Conservation (phyloP, 2,888 invertebrate species). For the Glaucopsyche alexis region DNA sequence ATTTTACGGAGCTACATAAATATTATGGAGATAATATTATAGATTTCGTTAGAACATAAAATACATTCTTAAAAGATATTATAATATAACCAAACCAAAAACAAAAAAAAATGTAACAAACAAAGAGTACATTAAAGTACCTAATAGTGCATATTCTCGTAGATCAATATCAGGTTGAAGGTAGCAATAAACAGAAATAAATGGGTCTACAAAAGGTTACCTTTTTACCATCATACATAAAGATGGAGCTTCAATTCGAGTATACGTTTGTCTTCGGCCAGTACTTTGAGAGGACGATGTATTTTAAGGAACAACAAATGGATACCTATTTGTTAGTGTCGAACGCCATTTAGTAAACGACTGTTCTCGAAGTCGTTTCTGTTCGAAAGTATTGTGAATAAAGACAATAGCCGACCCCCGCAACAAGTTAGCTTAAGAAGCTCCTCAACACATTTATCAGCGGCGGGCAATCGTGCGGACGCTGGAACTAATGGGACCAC, state of each 20-base stretch:
- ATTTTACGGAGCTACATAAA: neutral
- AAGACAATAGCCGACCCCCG: conserved; percentile 55
- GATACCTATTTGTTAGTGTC: conserved; percentile 56
- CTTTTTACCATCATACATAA: conserved; percentile 24
- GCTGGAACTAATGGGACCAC: conserved; percentile 27
- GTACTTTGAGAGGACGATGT: conserved; percentile 24
- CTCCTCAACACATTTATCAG: conserved; percentile 22
- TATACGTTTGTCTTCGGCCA: conserved; percentile 21
- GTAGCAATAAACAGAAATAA: conserved; percentile 11
- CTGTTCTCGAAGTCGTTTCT: conserved; percentile 44
- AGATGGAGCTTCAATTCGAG: conserved; percentile 2
- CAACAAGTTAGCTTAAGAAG: conserved; percentile 57
- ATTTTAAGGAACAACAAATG: conserved; percentile 42
- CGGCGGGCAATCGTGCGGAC: conserved; percentile 21
- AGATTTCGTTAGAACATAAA: too few relatives aligned
- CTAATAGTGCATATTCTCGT: neutral
- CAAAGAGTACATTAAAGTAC: neutral
- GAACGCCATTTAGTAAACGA: conserved; percentile 46
- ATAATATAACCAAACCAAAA: too few relatives aligned
- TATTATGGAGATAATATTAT: too few relatives aligned
- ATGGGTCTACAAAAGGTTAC: neutral
- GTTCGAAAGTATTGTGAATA: conserved; percentile 47
- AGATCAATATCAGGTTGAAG: neutral
- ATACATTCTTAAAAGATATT: too few relatives aligned
- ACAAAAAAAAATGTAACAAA: neutral